Conservation (phyloP, 2,888 invertebrate species). For the Mactromeris polynyma region DNA sequence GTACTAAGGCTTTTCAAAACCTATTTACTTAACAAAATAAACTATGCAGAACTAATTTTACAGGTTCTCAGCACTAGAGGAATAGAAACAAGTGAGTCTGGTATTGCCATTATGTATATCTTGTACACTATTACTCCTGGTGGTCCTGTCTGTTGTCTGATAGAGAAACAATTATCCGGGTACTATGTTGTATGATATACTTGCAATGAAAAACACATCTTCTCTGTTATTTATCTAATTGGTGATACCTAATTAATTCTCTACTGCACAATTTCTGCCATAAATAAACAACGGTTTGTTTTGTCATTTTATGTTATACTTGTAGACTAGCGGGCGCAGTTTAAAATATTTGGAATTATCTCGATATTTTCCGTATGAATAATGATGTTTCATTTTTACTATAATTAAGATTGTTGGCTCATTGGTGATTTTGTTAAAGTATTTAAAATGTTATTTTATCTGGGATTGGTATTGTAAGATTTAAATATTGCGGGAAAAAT, state of each 20-base stretch:
- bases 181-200: background rate
- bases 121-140: background rate
- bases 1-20: background rate
- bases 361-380: background rate
- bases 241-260: background rate
- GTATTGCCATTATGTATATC: background rate
- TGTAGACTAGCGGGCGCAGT: background rate
- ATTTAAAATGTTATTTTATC: background rate
- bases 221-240: background rate
- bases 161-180: background rate
- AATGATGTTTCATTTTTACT: background rate
- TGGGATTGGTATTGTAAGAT: background rate
- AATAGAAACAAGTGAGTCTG: background rate
- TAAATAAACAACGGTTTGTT: background rate
- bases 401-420: conserved; percentile 6
- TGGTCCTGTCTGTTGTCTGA: background rate
- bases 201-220: background rate
- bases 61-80: background rate
- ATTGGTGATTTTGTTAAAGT: background rate
- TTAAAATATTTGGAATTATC: background rate
- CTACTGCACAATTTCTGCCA: background rate
- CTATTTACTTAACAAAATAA: conserved; percentile 29
- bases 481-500: background rate
- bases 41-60: conserved; percentile 10
- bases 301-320: background rate